Conservation (phyloP, 35 echinoderm and acorn worm genomes). For the Nesometra sesokonis region DNA sequence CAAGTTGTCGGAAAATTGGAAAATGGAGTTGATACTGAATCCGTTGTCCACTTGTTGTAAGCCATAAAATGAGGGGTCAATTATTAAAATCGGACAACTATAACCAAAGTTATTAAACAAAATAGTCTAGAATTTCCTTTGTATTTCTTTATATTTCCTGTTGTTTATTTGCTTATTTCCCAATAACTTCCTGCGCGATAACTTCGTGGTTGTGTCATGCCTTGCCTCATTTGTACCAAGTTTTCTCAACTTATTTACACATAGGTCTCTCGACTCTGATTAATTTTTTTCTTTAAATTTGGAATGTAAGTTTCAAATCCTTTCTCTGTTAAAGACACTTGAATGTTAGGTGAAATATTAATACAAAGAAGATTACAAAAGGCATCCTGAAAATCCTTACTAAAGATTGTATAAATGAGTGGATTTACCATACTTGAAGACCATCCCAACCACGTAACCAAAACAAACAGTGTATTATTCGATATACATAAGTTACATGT, state of each 20-base stretch:
- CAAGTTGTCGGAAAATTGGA: no score
- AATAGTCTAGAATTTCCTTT: no score
- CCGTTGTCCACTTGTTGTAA: no score
- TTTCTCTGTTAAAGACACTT: background rate
- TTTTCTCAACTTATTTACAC: background rate
- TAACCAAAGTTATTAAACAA: no score
- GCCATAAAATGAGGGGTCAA: no score
- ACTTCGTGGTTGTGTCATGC: no score
- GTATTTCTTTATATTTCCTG: no score
- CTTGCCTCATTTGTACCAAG: no score
- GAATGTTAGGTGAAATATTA: background rate
- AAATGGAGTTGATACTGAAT: no score
- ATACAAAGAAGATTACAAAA: slow-evolving; percentile 47
- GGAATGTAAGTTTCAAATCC: background rate
- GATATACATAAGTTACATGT: slow-evolving; percentile 10
- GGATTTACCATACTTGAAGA: slow-evolving; percentile 73
- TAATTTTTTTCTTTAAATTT: background rate
- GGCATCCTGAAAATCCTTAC: slow-evolving; percentile 42
- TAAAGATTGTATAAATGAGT: slow-evolving; percentile 76
- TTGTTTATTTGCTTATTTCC: no score
- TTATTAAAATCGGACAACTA: no score
- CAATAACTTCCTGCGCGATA: no score
- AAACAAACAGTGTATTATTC: slow-evolving; percentile 11
- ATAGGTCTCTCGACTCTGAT: background rate
- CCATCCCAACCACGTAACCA: slow-evolving; percentile 76